Percentiles rank a stretch among this genome's conserved stretches.
phyloP scores from a whole-genome alignment of 2,797 vertebrate species.

The Tamandua tetradactyla region DNA sequence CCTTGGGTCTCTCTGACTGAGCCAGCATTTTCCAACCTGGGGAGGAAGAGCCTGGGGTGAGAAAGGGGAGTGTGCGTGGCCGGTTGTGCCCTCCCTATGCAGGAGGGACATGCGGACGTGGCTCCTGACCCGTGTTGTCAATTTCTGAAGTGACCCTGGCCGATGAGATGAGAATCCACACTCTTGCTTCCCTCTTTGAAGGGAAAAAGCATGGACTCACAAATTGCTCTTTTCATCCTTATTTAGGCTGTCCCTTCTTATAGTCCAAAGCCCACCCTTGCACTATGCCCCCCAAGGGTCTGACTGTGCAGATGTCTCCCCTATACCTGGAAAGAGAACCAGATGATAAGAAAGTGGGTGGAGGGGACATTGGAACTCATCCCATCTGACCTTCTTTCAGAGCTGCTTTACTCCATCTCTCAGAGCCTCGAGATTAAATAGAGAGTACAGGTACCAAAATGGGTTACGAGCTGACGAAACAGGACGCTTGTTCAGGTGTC shows the following conservation, averaged over 20 bases:
- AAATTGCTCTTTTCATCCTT: background rate
- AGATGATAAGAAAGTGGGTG: background rate
- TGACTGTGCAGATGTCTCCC: background rate
- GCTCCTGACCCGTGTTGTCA: too few species aligned
- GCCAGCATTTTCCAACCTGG: background rate
- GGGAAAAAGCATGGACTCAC: background rate
- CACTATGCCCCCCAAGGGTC: background rate
- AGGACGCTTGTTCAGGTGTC: background rate
- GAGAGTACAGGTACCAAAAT: fast-evolving
- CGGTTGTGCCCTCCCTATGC: fast-evolving
- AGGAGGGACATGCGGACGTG: background rate
- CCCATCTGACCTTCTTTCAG: background rate
- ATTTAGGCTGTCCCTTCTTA: background rate
- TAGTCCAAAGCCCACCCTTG: background rate
- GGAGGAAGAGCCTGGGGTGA: background rate
- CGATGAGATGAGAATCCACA: background rate
- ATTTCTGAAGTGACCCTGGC: background rate
- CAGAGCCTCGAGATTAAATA: background rate
- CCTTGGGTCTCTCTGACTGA: background rate
- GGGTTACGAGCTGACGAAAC: background rate
- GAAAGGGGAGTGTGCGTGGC: background rate
- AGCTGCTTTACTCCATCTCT: background rate
- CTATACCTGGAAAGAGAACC: background rate
- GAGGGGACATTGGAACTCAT: background rate
- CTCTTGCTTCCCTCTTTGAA: background rate